A percentile compares a stretch with the other conserved stretches of the same genome.
Evolutionary conservation across 2,888 invertebrate species (phyloP).

Genomic region (Odontocerum albicorne): DNA sequence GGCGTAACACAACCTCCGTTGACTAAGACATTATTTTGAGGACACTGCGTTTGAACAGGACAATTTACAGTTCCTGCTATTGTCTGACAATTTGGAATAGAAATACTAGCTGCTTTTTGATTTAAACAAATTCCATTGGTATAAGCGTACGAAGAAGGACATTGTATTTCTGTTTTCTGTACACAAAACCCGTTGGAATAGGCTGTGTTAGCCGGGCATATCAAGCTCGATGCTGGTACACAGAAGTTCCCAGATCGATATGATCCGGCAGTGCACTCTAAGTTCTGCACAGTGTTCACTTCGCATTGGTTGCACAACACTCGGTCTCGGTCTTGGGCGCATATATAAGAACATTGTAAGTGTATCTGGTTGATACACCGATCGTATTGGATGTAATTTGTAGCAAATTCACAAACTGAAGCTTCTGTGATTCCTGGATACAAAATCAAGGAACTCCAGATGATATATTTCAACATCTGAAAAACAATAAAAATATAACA

Average conservation of each 20-base stretch:
- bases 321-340: neutral
- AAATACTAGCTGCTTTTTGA: neutral
- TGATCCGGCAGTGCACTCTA: slow-evolving; percentile 8
- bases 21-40: slow-evolving; percentile 3
- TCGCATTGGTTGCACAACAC: neutral
- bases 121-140: slow-evolving; percentile 10
- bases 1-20: slow-evolving; percentile 17
- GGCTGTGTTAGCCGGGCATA: slow-evolving; percentile 13
- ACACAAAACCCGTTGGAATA: slow-evolving; percentile 15
- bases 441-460: too few species aligned
- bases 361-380: neutral
- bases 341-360: neutral
- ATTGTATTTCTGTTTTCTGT: neutral
- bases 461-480: too few species aligned
- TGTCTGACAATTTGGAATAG: neutral
- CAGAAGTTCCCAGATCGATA: slow-evolving; percentile 9
- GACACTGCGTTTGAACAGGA: slow-evolving; percentile 9
- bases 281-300: neutral
- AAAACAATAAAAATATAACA: too few species aligned
- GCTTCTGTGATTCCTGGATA: too few species aligned
- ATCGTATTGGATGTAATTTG: neutral
- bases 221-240: neutral
- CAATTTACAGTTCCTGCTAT: neutral
- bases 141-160: neutral
- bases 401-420: neutral